Evolutionary conservation across 1,140 invertebrate genomes (phyloP), one percentile per base, ranked within the genome.

Genomic region (Onthophagus taurus): DNA sequence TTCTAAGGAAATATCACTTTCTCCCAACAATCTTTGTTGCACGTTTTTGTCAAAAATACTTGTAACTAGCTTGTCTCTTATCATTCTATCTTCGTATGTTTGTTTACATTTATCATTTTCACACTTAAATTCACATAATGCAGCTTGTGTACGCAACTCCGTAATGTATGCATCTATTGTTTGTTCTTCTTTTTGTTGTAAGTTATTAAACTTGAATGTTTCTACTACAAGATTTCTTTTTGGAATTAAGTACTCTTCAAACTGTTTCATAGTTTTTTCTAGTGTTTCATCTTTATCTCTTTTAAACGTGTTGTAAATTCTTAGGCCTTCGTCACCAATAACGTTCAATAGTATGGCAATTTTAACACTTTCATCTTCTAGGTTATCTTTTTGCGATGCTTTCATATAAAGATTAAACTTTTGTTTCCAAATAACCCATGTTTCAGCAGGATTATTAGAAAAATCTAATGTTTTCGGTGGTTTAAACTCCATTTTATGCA

Each of bases 301-400:
- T n/a, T 42, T 42, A 29, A 42, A 42, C 9, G 39, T 29, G 4
- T 42, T 42, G 21, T n/a, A 42, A 31, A 42, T 31, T 13, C 31
- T 11, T 17, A 42, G 17, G n/a, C 39, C 39, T 42, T 42, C 39
- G 13, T 42, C 26, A 8, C 13, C 39, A 13, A 42, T 9, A 16
- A 42, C 1, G 29, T 42, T 42, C 24, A 42, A 30, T 11, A 42
- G 19, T 29, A 26, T 31, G 9, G 39, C 39, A 14, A 33, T 33
- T 33, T 33, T 33, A 33, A 33, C 31, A 7, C 12, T 14, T 33
- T 33, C 31, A 13, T 33, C 8, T 8, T 33, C 6, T 33, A 14
- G 12, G 17, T 12, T 33, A 16, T 12, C 31, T 33, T 33, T 33
- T 3, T 16, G 12, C 13, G 31, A 33, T 16, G 31, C 31, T 16